Base-by-base conservation (phyloP, 2,797 vertebrate species). In the Rhinella marina region DNA sequence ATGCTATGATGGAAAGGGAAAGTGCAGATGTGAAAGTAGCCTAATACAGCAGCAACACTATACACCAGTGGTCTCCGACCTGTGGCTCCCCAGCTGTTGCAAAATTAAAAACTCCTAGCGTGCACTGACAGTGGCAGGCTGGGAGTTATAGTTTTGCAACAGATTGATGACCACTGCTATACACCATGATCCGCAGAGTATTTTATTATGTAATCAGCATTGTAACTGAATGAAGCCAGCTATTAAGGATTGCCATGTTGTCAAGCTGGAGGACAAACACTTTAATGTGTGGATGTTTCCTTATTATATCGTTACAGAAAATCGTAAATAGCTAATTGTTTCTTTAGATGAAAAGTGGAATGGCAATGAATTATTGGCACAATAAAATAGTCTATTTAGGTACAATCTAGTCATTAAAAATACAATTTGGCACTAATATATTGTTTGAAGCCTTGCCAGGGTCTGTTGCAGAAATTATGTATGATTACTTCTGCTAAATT, bases 401-500 rank as follows among this genome's bases (percentile, higher is more conserved):
- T 76, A 86, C 88, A 89, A 89, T 89, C 80, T 70, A 86, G 56
- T 84, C 84, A 89, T 86, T 86, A 72, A 79, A 89, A 72, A 78
- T 86, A 86, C 84, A 86, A 86, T 89, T 89, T 89, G 88, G 88
- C 84, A 89, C 85, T 89, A 89, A 89, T 89, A 89, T 82, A 83
- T 79, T 89, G 84, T 89, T 89, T 89, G 85, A 89, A 86, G 68
- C 88, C 88, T 86, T 89, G 88, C 88, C 88, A 89, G 88, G 85
- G 85, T 86, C 85, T 89, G 88, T 89, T 86, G 82, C 68, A 86
- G 84, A 89, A 86, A 89, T 89, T 82, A 89, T 86, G 88, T 89
- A 86, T 86, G 88, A 89, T 89, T 89, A 89, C 88, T 89, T 89
- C 88, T 89, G 88, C 88, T 89, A 89, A 83, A 89, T 89, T 89